Evolutionary conservation across 2,113 vertebrate genomes (phyloP).

Genomic region (Tapirus terrestris): DNA sequence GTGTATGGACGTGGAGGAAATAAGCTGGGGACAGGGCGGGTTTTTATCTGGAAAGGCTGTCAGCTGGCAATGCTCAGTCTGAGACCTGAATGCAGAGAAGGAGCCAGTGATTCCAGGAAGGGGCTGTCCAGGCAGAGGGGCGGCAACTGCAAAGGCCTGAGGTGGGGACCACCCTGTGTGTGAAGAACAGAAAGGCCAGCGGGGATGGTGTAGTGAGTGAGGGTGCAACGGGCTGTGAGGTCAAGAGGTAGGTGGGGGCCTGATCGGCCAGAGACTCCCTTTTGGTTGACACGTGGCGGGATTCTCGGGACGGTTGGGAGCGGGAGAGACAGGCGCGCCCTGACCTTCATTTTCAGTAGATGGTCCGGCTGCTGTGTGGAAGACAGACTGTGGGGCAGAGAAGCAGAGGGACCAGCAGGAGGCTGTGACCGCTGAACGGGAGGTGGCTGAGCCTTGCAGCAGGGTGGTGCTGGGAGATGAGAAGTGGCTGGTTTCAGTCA

Average conservation of each 20-base stretch:
- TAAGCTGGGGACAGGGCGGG: no score
- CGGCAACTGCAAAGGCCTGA: not conserved
- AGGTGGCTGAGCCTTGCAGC: not conserved
- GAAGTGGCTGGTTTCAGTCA: not conserved
- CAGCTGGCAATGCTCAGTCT: not conserved
- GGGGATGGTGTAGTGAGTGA: not conserved
- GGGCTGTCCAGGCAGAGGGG: no score
- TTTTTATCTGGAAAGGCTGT: not conserved
- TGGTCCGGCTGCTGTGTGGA: not conserved
- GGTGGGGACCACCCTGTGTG: not conserved
- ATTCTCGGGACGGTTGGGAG: not conserved
- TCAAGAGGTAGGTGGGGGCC: not conserved
- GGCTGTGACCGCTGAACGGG: not conserved
- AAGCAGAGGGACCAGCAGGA: not conserved
- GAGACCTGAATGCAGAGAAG: not conserved
- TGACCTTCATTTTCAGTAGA: not conserved
- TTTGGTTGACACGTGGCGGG: not conserved
- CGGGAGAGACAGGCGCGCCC: not conserved
- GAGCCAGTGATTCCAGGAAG: not conserved
- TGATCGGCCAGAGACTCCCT: not conserved
- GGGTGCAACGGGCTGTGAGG: fast-evolving
- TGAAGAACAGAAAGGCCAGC: not conserved
- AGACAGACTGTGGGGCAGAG: not conserved
- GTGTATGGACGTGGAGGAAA: not conserved
- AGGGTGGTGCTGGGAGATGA: not conserved